Percentiles rank a stretch among this genome's conserved stretches.
phyloP scores from a whole-genome alignment of 1,140 invertebrate species.

The Radopholus similis region DNA sequence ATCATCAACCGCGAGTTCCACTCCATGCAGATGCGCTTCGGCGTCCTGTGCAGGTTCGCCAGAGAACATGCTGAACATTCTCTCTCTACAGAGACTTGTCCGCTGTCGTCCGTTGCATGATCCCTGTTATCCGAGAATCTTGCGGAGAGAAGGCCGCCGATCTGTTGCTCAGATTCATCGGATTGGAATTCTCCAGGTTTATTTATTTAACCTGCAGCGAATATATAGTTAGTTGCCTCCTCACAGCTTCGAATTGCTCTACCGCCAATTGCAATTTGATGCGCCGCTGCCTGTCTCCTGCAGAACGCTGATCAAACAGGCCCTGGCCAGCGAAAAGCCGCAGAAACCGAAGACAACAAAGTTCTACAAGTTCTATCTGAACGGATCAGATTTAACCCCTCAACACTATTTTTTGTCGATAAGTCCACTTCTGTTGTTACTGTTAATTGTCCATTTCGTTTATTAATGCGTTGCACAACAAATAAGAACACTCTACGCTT shows the following conservation, averaged over 20 bases:
- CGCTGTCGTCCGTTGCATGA: conserved; percentile 19
- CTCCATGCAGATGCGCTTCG: conserved; percentile 22
- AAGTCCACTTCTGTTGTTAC: neutral
- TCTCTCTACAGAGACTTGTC: conserved; percentile 16
- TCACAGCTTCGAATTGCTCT: conserved; percentile 22
- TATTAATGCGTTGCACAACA: no score
- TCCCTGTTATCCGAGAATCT: conserved; percentile 18
- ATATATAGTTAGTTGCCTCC: neutral
- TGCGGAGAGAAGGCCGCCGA: conserved; percentile 23
- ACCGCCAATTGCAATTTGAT: conserved; percentile 26
- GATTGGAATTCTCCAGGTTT: conserved; percentile 30
- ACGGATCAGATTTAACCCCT: no score
- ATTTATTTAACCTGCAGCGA: neutral
- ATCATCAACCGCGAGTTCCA: conserved; percentile 31
- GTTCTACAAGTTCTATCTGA: neutral
- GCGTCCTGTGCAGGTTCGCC: conserved; percentile 23
- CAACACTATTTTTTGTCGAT: neutral
- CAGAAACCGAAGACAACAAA: neutral
- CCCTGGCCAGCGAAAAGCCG: neutral
- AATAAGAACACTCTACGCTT: no score
- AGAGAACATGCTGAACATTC: neutral
- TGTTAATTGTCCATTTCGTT: no score
- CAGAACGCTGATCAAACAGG: conserved; percentile 21
- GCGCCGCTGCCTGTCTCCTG: conserved; percentile 23
- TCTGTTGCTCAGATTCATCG: conserved; percentile 28